A percentile compares a stretch with the other conserved stretches of the same genome.
Conservation (phyloP, 2,113 vertebrate genomes). For the Monopterus albus region DNA sequence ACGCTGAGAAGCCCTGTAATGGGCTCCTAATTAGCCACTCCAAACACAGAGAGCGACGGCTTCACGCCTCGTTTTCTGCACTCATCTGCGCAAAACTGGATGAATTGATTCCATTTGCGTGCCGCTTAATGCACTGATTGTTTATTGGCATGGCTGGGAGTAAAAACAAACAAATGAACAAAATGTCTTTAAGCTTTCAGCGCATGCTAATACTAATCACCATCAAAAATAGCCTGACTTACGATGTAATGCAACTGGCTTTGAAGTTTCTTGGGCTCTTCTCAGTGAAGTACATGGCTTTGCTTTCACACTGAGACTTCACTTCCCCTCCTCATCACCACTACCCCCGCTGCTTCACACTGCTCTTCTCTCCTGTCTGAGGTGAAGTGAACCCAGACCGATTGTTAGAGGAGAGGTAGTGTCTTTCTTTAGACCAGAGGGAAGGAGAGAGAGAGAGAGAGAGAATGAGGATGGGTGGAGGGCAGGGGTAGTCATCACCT, state of each 20-base stretch:
- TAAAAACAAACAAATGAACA: constrained; percentile 67
- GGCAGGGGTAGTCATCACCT: constrained; percentile 50
- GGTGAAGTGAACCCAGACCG: constrained; percentile 77
- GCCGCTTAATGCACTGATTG: constrained; percentile 79
- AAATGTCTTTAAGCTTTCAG: constrained; percentile 55
- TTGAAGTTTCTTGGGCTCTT: constrained; percentile 54
- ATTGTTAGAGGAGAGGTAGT: constrained; percentile 55
- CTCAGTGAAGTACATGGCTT: constrained; percentile 18
- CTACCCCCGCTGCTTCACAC: constrained; percentile 29
- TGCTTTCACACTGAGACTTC: constrained; percentile 7
- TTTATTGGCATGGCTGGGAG: constrained; percentile 73
- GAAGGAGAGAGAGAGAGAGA: constrained; percentile 5
- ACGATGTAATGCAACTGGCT: constrained; percentile 35
- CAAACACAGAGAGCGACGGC: constrained; percentile 76
- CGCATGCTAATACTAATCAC: constrained; percentile 65
- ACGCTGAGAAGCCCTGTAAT: constrained; percentile 79
- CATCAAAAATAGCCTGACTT: constrained; percentile 57
- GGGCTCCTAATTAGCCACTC: constrained; percentile 80
- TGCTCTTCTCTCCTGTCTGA: constrained; percentile 59
- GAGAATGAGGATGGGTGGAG: constrained; percentile 29
- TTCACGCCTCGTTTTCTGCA: constrained; percentile 82
- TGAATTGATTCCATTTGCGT: constrained; percentile 81
- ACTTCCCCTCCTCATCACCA: background rate
- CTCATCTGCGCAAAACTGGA: constrained; percentile 80
- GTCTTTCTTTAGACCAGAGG: constrained; percentile 50